phyloP scores from a whole-genome alignment of 2,888 invertebrate genomes.

The Andrena marginata region DNA sequence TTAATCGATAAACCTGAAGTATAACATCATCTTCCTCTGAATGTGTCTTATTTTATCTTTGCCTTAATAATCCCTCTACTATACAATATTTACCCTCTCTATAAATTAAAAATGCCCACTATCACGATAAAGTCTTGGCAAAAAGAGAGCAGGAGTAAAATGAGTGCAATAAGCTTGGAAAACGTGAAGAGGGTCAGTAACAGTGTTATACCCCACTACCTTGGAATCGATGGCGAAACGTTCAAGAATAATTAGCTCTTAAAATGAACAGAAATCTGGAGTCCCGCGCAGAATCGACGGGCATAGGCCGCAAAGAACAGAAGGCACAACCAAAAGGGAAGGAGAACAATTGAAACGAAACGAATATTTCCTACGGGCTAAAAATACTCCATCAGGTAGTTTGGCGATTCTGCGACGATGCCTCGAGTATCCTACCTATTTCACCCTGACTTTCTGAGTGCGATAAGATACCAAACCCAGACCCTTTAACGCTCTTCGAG shows the following conservation, averaged over 20 bases:
- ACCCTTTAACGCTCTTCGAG: slow-evolving; percentile 29
- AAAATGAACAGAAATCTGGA: not conserved
- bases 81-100: no score
- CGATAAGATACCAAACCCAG: not conserved
- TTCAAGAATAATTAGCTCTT: not conserved
- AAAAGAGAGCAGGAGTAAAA: not conserved
- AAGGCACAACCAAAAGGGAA: not conserved
- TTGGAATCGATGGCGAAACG: slow-evolving; percentile 11
- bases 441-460: not conserved
- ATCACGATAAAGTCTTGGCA: no score
- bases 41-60: no score
- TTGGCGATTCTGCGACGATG: not conserved
- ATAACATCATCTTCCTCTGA: no score
- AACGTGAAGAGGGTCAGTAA: slow-evolving; percentile 48
- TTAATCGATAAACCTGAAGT: no score
- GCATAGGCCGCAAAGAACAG: not conserved
- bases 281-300: not conserved
- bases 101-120: no score
- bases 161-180: slow-evolving; percentile 12
- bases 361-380: not conserved
- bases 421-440: slow-evolving; percentile 25
- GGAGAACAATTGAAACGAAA: not conserved
- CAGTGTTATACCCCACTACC: slow-evolving; percentile 12
- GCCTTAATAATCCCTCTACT: no score
- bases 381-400: not conserved